Percentiles rank a stretch among this genome's conserved stretches.
Evolutionary conservation across 2,888 invertebrate species (phyloP).

Genomic region (Meandrusa payeni): DNA sequence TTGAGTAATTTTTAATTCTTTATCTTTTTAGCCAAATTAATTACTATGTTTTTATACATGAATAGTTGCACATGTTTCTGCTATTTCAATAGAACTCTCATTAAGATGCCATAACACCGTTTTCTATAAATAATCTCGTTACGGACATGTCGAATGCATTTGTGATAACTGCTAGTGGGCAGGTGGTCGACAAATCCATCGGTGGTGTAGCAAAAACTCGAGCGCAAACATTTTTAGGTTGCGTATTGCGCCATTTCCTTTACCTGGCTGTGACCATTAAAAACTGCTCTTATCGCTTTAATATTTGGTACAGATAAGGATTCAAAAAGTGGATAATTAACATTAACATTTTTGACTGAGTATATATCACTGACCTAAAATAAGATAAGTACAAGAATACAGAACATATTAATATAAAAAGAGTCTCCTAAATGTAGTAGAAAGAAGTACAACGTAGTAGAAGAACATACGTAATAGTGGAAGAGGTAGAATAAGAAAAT

Average conservation of each 20-base stretch:
- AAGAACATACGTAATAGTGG: too few species aligned
- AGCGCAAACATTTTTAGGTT: slow-evolving; percentile 18
- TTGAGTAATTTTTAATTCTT: too few species aligned
- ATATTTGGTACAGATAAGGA: slow-evolving; percentile 18
- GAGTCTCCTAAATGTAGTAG: too few species aligned
- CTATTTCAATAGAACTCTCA: slow-evolving; percentile 2
- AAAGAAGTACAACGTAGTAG: too few species aligned
- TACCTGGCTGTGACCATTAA: slow-evolving; percentile 12
- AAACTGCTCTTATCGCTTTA: slow-evolving; percentile 19
- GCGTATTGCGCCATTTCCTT: slow-evolving; percentile 17
- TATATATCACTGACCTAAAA: too few species aligned
- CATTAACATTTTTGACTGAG: slow-evolving; percentile 1
- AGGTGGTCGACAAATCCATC: slow-evolving; percentile 11
- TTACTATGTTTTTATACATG: too few species aligned
- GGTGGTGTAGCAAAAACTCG: slow-evolving; percentile 12
- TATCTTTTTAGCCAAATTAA: too few species aligned
- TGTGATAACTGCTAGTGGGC: slow-evolving; percentile 9
- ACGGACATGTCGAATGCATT: slow-evolving; percentile 6
- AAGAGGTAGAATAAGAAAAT: too few species aligned
- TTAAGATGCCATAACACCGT: slow-evolving; percentile 4
- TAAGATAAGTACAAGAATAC: too few species aligned
- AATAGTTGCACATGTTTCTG: too few species aligned
- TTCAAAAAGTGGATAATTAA: slow-evolving; percentile 13
- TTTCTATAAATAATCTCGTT: slow-evolving; percentile 2
- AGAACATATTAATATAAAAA: too few species aligned